A percentile compares a stretch with the other conserved stretches of the same genome.
Conservation (phyloP, 1,140 invertebrate genomes). For the Caenorhabditis inopinata region DNA sequence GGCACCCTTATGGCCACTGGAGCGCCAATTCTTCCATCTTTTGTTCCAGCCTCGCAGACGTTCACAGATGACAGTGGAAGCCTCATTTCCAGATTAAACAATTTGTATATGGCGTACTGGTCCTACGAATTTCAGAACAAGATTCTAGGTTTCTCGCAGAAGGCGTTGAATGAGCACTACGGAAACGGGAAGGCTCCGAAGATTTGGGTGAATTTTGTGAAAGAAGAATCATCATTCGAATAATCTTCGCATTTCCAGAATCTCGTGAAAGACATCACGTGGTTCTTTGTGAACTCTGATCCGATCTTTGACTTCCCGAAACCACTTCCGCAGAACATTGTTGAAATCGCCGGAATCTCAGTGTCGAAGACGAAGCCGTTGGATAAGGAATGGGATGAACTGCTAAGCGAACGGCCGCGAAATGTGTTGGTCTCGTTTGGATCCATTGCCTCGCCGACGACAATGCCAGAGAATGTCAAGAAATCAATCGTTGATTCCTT, state of each 20-base stretch:
- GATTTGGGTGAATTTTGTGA: constrained; percentile 25
- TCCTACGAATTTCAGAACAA: constrained; percentile 9
- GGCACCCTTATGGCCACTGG: constrained; percentile 2
- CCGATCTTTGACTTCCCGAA: constrained; percentile 47
- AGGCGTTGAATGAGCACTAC: constrained; percentile 22
- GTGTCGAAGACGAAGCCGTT: constrained; percentile 26
- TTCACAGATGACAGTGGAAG: constrained; percentile 19
- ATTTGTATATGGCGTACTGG: constrained; percentile 10
- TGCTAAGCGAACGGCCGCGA: constrained; percentile 24
- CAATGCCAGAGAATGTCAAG: constrained; percentile 42
- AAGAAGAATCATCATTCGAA: too few species aligned
- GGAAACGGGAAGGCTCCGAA: neutral
- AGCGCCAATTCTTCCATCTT: constrained; percentile 19
- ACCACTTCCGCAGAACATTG: constrained; percentile 35
- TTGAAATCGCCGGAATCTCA: constrained; percentile 49
- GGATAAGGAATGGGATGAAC: constrained; percentile 39
- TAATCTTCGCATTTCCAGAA: constrained; percentile 44
- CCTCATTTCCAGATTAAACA: neutral
- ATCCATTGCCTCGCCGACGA: constrained; percentile 6
- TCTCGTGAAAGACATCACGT: constrained; percentile 28
- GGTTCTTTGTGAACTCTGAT: constrained; percentile 46
- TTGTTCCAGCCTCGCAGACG: neutral
- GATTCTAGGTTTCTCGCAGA: constrained; percentile 3
- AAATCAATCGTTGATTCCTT: constrained; percentile 16
- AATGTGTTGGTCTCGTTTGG: constrained; percentile 47